Conservation (phyloP, 2,113 vertebrate species). For the Tetraodon nigroviridis region DNA sequence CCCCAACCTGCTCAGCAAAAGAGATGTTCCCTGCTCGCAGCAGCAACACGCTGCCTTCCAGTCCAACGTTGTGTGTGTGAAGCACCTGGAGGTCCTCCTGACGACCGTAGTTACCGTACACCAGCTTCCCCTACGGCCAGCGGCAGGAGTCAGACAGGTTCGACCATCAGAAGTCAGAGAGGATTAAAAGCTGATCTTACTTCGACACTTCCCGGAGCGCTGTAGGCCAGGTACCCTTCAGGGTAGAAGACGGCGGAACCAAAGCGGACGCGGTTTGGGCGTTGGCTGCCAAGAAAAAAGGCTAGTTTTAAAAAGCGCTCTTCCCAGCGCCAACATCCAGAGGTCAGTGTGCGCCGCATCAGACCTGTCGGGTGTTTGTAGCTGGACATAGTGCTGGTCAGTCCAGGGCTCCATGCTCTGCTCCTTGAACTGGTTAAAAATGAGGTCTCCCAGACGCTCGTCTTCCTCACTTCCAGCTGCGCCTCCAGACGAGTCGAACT, state of each 20-base stretch:
- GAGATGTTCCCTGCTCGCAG: slow-evolving; percentile 81
- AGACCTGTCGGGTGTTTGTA: slow-evolving; percentile 76
- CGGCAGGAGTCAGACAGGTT: background rate
- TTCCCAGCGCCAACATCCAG: background rate
- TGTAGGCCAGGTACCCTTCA: slow-evolving; percentile 82
- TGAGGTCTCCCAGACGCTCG: slow-evolving; percentile 28
- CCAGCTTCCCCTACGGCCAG: slow-evolving; percentile 77
- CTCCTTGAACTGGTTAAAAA: slow-evolving; percentile 68
- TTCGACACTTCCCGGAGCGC: slow-evolving; percentile 52
- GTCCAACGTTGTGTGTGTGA: background rate
- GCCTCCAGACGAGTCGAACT: slow-evolving; percentile 26
- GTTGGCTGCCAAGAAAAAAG: slow-evolving; percentile 37
- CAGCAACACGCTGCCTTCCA: slow-evolving; percentile 76
- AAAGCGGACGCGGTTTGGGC: slow-evolving; percentile 56
- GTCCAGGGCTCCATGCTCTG: slow-evolving; percentile 76
- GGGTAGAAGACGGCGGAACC: slow-evolving; percentile 42
- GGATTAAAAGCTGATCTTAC: slow-evolving; percentile 62
- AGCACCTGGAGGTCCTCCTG: slow-evolving; percentile 75
- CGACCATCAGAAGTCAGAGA: no score
- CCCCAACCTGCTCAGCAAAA: slow-evolving; percentile 81
- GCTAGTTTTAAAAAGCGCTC: background rate
- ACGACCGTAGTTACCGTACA: slow-evolving; percentile 83
- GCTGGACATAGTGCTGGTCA: slow-evolving; percentile 79
- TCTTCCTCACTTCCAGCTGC: slow-evolving; percentile 80
- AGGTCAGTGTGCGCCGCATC: background rate